Evolutionary conservation across 2,888 invertebrate genomes (phyloP), one percentile per base, ranked within the genome.

Genomic region (Coelinius sp.): DNA sequence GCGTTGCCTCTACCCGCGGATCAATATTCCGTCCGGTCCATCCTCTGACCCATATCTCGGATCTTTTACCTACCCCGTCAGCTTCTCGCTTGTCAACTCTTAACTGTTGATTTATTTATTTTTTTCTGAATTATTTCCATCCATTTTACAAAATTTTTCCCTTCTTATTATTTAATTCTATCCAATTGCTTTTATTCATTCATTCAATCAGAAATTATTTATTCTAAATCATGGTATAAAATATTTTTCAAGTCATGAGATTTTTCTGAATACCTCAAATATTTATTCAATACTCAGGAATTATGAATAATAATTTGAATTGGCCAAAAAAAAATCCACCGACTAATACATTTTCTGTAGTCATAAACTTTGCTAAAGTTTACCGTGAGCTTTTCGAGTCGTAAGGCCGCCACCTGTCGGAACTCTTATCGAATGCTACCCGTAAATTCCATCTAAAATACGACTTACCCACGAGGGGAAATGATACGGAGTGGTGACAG

Each of bases 1-100:
- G 71, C 75, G 68, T 71, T 52, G 72, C 67, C 71, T 69, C 64
- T 82, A 80, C 81, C 77, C 82, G 69, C 70, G 85, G 85, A 86
- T 86, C 85, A 86, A 86, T 86, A 86, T 86, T 85, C 83, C 85
- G 85, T 83, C 84, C 83, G 85, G 85, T 86, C 85, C 85, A 86
- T 86, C 84, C 85, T 84, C 85, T 85, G 85, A 86, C 85, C 85
- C 82, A 85, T 85, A 84, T 85, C 83, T 84, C 82, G 79, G 20
- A 52, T 63, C 68, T 68, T 68, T 53, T 59, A 31, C 20, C 63
- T 14, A 38, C 27, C 31, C 24, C 22, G 27, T 59, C n/a, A n/a
- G 27, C 22, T 41, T 20, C 10, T 14, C 12, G 10, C 56, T 27
- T 27, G 27, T 56, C 17, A 44, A 66, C 17, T 24, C 17, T 66